Evolutionary conservation across 2,888 invertebrate species (phyloP), one percentile per base, ranked within the genome.

Genomic region (Anaspis maculata): DNA sequence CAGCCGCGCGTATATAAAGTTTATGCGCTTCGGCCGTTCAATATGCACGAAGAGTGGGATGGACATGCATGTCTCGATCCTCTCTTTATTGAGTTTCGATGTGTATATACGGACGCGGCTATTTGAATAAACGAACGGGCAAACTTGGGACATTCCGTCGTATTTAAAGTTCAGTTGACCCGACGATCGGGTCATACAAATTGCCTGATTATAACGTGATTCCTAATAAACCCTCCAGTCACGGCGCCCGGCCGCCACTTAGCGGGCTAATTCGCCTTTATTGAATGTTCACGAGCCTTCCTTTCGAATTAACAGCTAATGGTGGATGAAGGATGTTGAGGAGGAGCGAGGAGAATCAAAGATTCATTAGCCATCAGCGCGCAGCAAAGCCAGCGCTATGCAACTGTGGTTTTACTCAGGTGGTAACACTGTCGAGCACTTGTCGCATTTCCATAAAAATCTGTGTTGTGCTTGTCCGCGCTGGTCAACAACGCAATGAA

Each of bases 61-160:
- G n/a, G n/a, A 49, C 48, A 45, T 51, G 44, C 50, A 52, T 52
- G 52, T 54, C 48, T 48, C 42, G 46, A 47, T 46, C 50, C 50
- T 51, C n/a, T n/a, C 51, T 52, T 54, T 56, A 54, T 54, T 51
- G 53, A 44, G 51, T 52, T 51, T 54, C 52, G 42, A 50, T 53
- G 52, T 55, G 52, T 52, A 54, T n/a, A n/a, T n/a, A n/a, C 49
- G 48, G 52, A 41, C 52, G 9, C 6, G 46, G 51, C 53, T 48
- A 54, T 56, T 57, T 54, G 50, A 56, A 56, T 53, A 54, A 53
- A 56, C 47, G 51, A 51, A 52, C 50, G 49, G n/a, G n/a, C n/a
- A n/a, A 54, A 55, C 48, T 54, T 49, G 38, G 50, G 46, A 52
- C 51, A 54, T 54, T 53, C 52, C 49, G n/a, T n/a, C n/a, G 50